Conservation (phyloP, 2,888 invertebrate genomes). For the Drosophila paracracens region DNA sequence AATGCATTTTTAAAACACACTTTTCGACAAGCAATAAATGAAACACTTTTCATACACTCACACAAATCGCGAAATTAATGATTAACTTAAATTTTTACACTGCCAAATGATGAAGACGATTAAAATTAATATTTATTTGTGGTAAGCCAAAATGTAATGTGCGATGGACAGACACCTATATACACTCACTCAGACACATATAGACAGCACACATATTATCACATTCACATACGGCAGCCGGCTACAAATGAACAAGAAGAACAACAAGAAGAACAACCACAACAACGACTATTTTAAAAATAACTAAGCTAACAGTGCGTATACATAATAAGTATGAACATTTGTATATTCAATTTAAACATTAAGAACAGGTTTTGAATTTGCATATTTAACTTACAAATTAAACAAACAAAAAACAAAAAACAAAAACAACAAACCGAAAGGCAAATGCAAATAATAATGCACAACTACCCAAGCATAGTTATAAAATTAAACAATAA, state of each 20-base stretch:
- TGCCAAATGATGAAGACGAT: slow-evolving; percentile 72
- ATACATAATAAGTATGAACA: slow-evolving; percentile 66
- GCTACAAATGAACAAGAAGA: slow-evolving; percentile 61
- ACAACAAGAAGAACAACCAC: slow-evolving; percentile 50
- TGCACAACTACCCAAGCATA: slow-evolving; percentile 72
- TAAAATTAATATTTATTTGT: slow-evolving; percentile 56
- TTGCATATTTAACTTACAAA: slow-evolving; percentile 69
- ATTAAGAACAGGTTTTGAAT: slow-evolving; percentile 78
- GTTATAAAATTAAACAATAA: slow-evolving; percentile 49
- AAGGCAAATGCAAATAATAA: slow-evolving; percentile 68
- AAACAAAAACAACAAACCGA: slow-evolving; percentile 25
- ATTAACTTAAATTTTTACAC: slow-evolving; percentile 75
- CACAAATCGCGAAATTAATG: slow-evolving; percentile 40
- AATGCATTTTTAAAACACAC: slow-evolving; percentile 45
- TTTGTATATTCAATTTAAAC: slow-evolving; percentile 76
- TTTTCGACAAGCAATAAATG: slow-evolving; percentile 68
- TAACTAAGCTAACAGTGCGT: slow-evolving; percentile 73
- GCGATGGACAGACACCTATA: slow-evolving; percentile 41
- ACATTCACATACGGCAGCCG: slow-evolving; percentile 52
- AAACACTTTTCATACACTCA: slow-evolving; percentile 42
- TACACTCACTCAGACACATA: slow-evolving; percentile 21
- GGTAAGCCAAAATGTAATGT: slow-evolving; percentile 65
- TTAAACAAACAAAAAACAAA: slow-evolving; percentile 27
- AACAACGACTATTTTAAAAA: slow-evolving; percentile 82
- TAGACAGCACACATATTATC: slow-evolving; percentile 24